phyloP scores from a whole-genome alignment of 2,113 vertebrate genomes.

The Raja brachyura region DNA sequence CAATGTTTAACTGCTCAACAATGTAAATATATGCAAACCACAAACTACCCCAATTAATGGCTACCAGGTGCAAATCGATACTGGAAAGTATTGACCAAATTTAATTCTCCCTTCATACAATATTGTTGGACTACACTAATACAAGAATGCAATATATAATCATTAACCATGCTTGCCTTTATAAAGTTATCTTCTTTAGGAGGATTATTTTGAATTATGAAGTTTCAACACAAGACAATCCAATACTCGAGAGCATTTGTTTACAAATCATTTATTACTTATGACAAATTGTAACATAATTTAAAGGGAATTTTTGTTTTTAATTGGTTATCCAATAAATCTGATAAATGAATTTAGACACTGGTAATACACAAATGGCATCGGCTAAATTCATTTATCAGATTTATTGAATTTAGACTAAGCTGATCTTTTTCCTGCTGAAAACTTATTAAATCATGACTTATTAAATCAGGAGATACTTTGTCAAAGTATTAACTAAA shows the following conservation, averaged over 20 bases:
- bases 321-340: not conserved
- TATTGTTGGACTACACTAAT: not conserved
- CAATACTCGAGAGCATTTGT: not conserved
- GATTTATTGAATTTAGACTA: too few species aligned
- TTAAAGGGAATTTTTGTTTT: too few species aligned
- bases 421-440: not conserved
- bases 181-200: not conserved
- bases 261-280: not conserved
- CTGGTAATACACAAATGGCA: not conserved
- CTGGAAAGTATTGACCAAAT: not conserved
- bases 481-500: not conserved
- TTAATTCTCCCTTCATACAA: not conserved
- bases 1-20: conserved; percentile 2
- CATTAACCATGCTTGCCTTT: not conserved
- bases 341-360: not conserved
- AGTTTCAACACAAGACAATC: not conserved
- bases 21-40: not conserved
- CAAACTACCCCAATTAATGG: not conserved
- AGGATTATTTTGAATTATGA: not conserved
- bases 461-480: too few species aligned
- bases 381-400: too few species aligned
- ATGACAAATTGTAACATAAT: not conserved
- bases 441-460: not conserved
- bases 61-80: not conserved
- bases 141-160: too few species aligned